These are phyloP conservation scores for Pseudeuparius sepicola DNA, from an alignment of 2,888 invertebrate genomes.

Conservation along the genomic window DNA sequence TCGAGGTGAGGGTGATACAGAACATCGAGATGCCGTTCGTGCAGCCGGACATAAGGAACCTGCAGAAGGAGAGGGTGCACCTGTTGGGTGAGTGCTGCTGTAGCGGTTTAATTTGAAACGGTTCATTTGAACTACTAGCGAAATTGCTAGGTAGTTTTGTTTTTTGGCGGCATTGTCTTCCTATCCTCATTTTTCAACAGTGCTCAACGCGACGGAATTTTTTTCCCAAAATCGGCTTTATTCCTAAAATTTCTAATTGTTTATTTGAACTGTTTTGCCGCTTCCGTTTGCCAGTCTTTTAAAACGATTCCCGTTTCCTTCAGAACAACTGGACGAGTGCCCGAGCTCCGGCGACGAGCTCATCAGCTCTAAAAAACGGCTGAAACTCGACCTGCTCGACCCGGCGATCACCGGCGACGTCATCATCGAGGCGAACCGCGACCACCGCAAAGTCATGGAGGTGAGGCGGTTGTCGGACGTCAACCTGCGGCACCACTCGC, in stretches of 20 bases:
- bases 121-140: too few species aligned
- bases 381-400: slow-evolving; percentile 48
- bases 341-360: slow-evolving; percentile 60
- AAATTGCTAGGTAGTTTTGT: too few species aligned
- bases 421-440: slow-evolving; percentile 38
- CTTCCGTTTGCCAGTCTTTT: too few species aligned
- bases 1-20: slow-evolving; percentile 25
- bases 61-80: slow-evolving; percentile 61
- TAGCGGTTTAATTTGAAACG: too few species aligned
- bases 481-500: slow-evolving; percentile 36
- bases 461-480: slow-evolving; percentile 45
- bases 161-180: too few species aligned
- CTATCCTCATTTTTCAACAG: too few species aligned
- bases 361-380: slow-evolving; percentile 55
- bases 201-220: too few species aligned
- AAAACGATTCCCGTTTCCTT: too few species aligned
- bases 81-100: too few species aligned
- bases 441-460: slow-evolving; percentile 40
- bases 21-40: slow-evolving; percentile 26
- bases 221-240: too few species aligned
- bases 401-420: slow-evolving; percentile 33
- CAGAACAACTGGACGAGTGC: slow-evolving; percentile 61
- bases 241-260: too few species aligned
- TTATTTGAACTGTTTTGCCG: too few species aligned
- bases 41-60: slow-evolving; percentile 50